Evolutionary conservation across 1,140 invertebrate species (phyloP).

Genomic region (Pissodes strobi): DNA sequence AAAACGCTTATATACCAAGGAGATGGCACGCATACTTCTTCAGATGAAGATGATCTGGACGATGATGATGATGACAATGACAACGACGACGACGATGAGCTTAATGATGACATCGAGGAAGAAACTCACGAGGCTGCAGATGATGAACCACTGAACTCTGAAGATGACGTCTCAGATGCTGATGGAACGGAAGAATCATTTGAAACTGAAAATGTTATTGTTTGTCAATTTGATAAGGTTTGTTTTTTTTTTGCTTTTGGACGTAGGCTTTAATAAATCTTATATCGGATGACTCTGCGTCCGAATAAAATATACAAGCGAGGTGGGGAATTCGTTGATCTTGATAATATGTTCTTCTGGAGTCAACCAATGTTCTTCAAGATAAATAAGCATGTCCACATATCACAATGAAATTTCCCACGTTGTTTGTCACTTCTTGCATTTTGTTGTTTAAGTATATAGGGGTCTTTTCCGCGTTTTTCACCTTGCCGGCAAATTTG

Average conservation of each 20-base stretch:
- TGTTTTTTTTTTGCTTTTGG: conserved; percentile 1
- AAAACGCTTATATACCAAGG: conserved; percentile 26
- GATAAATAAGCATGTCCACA: no score
- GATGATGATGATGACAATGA: conserved; percentile 68
- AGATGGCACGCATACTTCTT: conserved; percentile 76
- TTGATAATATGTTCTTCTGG: no score
- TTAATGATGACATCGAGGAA: conserved; percentile 74
- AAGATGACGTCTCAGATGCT: conserved; percentile 95
- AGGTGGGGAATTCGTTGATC: no score
- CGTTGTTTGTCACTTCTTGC: no score
- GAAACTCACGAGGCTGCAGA: conserved; percentile 75
- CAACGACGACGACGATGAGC: conserved; percentile 70
- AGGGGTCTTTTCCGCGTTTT: no score
- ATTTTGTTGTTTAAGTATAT: no score
- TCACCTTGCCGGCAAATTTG: no score
- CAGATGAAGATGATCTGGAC: conserved; percentile 72
- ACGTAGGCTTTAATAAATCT: not conserved
- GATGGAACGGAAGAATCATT: conserved; percentile 87
- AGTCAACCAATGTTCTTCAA: no score
- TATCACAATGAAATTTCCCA: no score
- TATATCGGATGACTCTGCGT: no score
- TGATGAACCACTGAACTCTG: conserved; percentile 89
- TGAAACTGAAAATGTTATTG: conserved; percentile 97
- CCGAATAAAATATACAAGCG: no score
- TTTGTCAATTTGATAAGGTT: conserved; percentile 96